Conservation (phyloP, 2,113 vertebrate genomes). For the Microtus ochrogaster region DNA sequence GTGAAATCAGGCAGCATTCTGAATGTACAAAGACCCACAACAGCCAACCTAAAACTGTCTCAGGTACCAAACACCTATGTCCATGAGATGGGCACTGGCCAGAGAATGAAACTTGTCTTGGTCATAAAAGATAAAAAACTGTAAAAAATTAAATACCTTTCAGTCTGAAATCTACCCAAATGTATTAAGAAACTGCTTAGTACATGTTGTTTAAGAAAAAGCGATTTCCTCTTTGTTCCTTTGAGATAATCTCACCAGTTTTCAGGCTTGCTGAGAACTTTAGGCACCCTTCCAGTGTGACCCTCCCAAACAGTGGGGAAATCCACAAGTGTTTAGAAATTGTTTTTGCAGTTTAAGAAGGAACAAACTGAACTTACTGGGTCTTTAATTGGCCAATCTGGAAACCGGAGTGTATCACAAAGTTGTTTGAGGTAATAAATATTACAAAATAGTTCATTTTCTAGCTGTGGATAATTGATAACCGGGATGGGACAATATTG, state of each 20-base stretch:
- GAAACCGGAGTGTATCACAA: conserved; percentile 95
- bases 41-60: not conserved
- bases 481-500: conserved; percentile 98
- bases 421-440: conserved; percentile 99
- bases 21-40: not conserved
- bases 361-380: conserved; percentile 88
- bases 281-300: not conserved
- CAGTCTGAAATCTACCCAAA: not conserved
- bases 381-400: conserved; percentile 98
- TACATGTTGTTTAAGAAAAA: not conserved
- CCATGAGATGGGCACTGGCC: not conserved
- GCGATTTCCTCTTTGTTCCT: too few relatives aligned
- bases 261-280: not conserved
- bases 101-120: not conserved
- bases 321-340: not conserved
- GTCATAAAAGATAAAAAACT: not conserved
- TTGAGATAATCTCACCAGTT: not conserved
- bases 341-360: conserved; percentile 37
- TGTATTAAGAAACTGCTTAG: not conserved
- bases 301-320: not conserved
- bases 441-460: conserved; percentile 98
- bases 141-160: conserved; percentile 36
- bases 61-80: not conserved
- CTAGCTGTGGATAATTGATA: conserved; percentile 97
- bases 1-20: not conserved